Conservation (phyloP, 2,797 vertebrate genomes). For the Periophthalmus magnuspinnatus region DNA sequence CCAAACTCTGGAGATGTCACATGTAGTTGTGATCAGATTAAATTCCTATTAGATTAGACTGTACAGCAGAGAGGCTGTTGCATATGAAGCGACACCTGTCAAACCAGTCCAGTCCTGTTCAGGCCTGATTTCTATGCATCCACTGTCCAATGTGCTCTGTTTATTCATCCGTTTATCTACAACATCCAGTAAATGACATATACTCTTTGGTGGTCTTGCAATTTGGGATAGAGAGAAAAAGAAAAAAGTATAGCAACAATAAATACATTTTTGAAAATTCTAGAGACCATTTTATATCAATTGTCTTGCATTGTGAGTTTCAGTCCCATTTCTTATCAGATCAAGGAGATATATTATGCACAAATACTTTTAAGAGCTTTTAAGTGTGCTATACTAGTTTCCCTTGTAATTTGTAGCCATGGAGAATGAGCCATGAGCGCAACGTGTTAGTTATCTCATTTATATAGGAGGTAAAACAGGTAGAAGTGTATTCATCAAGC, state of each 20-base stretch:
- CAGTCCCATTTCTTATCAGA: too few species aligned
- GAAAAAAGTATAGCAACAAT: not conserved
- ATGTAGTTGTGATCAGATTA: conserved; percentile 8
- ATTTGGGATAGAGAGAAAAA: not conserved
- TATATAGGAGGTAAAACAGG: too few species aligned
- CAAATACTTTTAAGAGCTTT: too few species aligned
- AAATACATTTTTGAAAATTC: not conserved
- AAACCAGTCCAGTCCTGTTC: conserved; percentile 14
- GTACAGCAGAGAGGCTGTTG: conserved; percentile 20
- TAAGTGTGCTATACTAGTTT: too few species aligned
- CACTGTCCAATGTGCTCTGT: conserved; percentile 14
- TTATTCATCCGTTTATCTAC: conserved; percentile 32
- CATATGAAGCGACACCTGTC: conserved; percentile 59
- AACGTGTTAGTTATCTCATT: too few species aligned
- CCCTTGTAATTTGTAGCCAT: too few species aligned
- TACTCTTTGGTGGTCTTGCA: not conserved
- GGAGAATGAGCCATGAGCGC: too few species aligned
- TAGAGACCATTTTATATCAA: too few species aligned
- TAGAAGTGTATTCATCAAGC: too few species aligned
- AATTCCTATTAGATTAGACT: conserved; percentile 27
- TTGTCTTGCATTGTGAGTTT: too few species aligned
- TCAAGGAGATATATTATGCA: too few species aligned
- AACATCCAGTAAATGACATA: conserved; percentile 20
- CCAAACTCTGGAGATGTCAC: not conserved
- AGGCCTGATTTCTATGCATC: conserved; percentile 29